Base-by-base conservation (phyloP, 2,797 vertebrate species). In the Sebastes goodei region DNA sequence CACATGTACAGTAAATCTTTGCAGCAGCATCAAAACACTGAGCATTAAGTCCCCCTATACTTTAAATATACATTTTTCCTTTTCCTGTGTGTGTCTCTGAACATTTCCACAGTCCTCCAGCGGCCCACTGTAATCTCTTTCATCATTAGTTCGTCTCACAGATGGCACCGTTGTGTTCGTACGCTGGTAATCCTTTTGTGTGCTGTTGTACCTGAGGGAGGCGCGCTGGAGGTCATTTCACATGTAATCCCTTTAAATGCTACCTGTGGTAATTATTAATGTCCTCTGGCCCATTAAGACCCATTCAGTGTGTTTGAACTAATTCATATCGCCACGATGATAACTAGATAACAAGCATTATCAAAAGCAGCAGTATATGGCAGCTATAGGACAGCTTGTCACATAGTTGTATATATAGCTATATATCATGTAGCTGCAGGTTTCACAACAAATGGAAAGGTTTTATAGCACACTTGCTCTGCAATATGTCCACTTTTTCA, bases 161-260 rank as follows among this genome's bases (percentile, higher is more conserved):
- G 81, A 87, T 90, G 88, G 80, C 72, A 69, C 70, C 11, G 73
- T 79, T 81, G 81, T 81, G 85, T 86, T 66, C 8, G 20, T 74
- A 35, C 52, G 2, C 10, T 33, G 1, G 30, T 92, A 92, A 92
- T 93, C 92, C 88, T 87, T 88, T 83, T 80, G 82, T 84, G 66
- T 49, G 62, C 42, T 3, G 35, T 80, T 67, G 57, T 42, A 86
- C 82, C 78, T 61, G 65, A 73, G 86, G 70, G 86, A 72, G 75
- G 9, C 69, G 32, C 1, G n/a, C 62, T 83, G 65, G 76, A 80
- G 85, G 83, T 90, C 81, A 89, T 63, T 86, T 86, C 75, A 62
- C 80, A 27, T 74, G 30, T 94, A 94, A 94, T 93, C 90, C 76
- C 59, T 82, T 85, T 88, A 90, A 92, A 93, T 87, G 83, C 88